Base-by-base conservation (phyloP, 2,888 invertebrate species). In the Chloroclystis v-ata region DNA sequence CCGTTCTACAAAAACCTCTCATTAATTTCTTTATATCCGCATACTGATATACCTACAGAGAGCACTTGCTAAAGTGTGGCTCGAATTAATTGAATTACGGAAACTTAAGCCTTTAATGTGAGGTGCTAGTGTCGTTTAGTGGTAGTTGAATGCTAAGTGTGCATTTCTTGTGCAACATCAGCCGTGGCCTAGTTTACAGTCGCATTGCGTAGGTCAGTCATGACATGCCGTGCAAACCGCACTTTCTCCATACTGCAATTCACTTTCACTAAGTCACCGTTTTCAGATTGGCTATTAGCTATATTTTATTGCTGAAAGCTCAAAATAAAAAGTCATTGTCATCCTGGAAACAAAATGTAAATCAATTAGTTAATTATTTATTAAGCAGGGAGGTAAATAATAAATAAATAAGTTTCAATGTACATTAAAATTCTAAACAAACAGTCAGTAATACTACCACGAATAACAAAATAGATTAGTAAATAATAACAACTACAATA, bases 151-250 rank as follows among this genome's bases (percentile, higher is more conserved):
- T 67, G 65, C 64, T 63, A 56, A 57, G 59, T 57, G 59, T 69
- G 69, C 66, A 65, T 61, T 67, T 67, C 65, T 76, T 72, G 72
- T 70, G 70, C 67, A 72, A 72, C 67, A 57, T 52, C 61, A 70
- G 61, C 69, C 72, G 67, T 78, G 81, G 72, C 80, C 79, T 60
- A 78, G 75, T 75, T 82, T 59, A 56, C 43, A 65, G 67, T 65
- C 73, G 74, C 75, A 75, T 78, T 82, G 81, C 81, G 83, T 82
- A 81, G 82, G 83, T 82, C 82, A 82, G 77, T 74, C 77, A 56
- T 56, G 54, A 49, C 52, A 75, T 71, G 51, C 59, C 69, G 63
- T 61, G 64, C 60, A 54, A 50, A 61, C 67, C 65, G 66, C 61
- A 78, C 83, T 84, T 84, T 84, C 83, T 72, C 79, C 60, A 65